Base-by-base conservation (phyloP, 2,113 vertebrate species). In the Genyomyrus donnyi region DNA sequence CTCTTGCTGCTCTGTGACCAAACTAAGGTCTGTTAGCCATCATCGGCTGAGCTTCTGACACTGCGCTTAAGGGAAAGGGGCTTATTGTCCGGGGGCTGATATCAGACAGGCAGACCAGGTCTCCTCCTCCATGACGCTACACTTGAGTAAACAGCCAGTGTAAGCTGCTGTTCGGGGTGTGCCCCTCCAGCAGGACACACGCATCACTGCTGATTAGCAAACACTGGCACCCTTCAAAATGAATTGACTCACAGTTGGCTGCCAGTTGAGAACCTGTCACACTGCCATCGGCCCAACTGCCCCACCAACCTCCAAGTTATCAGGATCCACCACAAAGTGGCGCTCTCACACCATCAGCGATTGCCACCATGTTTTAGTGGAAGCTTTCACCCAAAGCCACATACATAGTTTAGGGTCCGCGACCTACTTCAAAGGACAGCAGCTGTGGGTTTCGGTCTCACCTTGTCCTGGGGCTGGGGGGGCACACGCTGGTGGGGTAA, bases 401-500 rank as follows among this genome's bases (percentile, higher is more conserved):
- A 42, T 13, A 31, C 27, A 13, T 27, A 1, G 0, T 70, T 70
- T 31, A 31, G 27, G 62, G 31, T 70, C 62, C 13, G 31, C 17
- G 5, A 80, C 13, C 35, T 39, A 42, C 74, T 42, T 42, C 0
- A 80, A 42, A 8, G 35, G 31, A 80, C 35, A 42, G 74, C 74
- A 39, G 74, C 74, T 42, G 31, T 42, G 31, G 74, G 10, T 5
- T 42, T 42, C 5, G 13, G 53, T 39, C 91, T 0, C 95, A 97
- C 96, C 96, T 96, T 94, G 93, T 58, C 66, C 91, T 77, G 90
- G 93, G 90, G 2, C 0, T 89, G 87, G 87, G 92, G 42, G 1
- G 95, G 90, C 86, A 92, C 93, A 89, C 91, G 90, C 89, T 94
- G 94, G 0, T 93, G 95, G 0, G 94, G 95, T n/a, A 93, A 89